phyloP scores from a whole-genome alignment of 2,888 invertebrate species.

The Stenotaenia linearis region DNA sequence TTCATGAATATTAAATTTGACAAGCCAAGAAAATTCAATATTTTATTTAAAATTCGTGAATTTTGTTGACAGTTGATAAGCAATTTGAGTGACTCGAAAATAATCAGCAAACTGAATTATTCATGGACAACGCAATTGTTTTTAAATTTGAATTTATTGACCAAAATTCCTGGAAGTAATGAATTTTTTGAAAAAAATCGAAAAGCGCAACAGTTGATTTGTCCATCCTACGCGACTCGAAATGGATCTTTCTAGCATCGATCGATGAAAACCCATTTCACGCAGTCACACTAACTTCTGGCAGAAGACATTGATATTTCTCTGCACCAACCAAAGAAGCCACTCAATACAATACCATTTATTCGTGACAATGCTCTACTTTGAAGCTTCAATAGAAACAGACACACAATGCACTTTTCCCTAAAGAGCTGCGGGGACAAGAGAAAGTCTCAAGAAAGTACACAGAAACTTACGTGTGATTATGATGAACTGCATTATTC shows the following conservation, averaged over 20 bases:
- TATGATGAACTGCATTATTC: slow-evolving; percentile 1
- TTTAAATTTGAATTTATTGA: neutral
- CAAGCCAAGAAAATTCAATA: neutral
- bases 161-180: neutral
- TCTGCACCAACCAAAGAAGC: neutral
- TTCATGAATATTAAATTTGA: too few species aligned
- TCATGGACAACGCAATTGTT: too few species aligned
- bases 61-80: too few species aligned
- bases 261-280: neutral
- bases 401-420: too few species aligned
- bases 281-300: neutral
- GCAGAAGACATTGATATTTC: neutral
- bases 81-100: too few species aligned
- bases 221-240: neutral
- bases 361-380: neutral
- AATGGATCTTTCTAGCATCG: slow-evolving; percentile 3
- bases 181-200: neutral
- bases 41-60: neutral
- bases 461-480: neutral
- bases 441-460: neutral
- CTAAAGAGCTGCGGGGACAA: too few species aligned
- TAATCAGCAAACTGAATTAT: too few species aligned
- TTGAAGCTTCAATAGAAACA: too few species aligned
- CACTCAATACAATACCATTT: neutral
- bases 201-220: neutral